Conservation (phyloP, 2,797 vertebrate species). For the Rhabdophis nuchalis region DNA sequence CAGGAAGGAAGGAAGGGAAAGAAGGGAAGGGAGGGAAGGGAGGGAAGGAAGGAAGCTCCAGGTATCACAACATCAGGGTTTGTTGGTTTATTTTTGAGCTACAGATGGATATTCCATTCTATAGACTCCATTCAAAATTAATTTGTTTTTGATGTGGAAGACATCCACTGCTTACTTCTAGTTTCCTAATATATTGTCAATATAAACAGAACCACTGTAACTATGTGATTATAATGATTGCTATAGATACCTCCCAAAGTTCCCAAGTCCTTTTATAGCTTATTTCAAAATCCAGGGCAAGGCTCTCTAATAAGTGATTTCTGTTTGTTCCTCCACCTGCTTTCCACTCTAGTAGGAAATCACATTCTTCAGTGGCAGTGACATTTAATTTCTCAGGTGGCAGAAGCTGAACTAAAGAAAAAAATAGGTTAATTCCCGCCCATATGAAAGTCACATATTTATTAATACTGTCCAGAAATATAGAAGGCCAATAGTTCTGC, state of each 20-base stretch:
- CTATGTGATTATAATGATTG: background rate
- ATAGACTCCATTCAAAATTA: background rate
- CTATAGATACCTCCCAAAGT: slow-evolving; percentile 67
- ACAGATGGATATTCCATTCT: background rate
- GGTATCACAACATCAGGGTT: background rate
- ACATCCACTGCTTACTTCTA: background rate
- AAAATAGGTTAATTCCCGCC: background rate
- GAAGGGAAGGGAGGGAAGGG: background rate
- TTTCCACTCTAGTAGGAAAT: slow-evolving; percentile 62
- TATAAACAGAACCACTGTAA: background rate
- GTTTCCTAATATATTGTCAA: background rate
- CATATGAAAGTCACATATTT: background rate
- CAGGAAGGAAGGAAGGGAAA: background rate
- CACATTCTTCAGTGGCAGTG: background rate
- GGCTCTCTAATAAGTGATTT: slow-evolving; percentile 25
- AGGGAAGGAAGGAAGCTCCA: background rate
- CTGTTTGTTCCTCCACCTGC: background rate
- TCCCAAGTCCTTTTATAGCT: slow-evolving; percentile 60
- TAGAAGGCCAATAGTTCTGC: background rate
- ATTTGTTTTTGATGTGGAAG: background rate
- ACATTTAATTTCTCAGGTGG: slow-evolving; percentile 55
- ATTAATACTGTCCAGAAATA: background rate
- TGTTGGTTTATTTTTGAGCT: background rate
- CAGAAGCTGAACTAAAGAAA: slow-evolving; percentile 59
- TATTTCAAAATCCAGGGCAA: slow-evolving; percentile 63